Conservation (phyloP, 1,140 invertebrate species). For the Penaeus japonicus region DNA sequence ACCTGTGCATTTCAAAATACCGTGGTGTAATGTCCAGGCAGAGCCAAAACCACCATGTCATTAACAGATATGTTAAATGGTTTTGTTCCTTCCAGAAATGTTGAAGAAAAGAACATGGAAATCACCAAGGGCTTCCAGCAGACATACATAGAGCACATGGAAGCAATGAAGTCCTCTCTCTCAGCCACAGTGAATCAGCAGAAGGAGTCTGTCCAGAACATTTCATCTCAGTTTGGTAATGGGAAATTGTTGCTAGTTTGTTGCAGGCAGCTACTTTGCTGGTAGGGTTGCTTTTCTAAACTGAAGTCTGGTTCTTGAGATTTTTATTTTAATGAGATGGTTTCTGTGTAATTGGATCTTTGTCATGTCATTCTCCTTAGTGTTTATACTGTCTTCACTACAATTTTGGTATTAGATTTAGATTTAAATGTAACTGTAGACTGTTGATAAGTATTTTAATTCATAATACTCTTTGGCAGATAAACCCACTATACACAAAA, state of each 20-base stretch:
- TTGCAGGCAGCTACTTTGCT: not conserved
- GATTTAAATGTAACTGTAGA: too few species aligned
- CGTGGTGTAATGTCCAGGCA: not conserved
- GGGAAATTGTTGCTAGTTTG: not conserved
- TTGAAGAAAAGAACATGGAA: slow-evolving; percentile 15
- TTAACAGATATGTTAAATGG: too few species aligned
- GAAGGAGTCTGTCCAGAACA: not conserved
- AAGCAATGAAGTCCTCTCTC: not conserved
- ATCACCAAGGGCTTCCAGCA: not conserved
- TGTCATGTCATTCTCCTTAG: too few species aligned
- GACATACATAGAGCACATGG: not conserved
- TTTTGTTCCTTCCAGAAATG: not conserved
- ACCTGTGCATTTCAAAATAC: too few species aligned
- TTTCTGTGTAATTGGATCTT: too few species aligned
- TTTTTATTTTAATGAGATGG: too few species aligned
- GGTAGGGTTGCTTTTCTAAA: not conserved
- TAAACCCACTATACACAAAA: too few species aligned
- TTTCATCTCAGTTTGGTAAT: slow-evolving; percentile 23
- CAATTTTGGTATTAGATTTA: too few species aligned
- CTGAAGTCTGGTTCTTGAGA: too few species aligned
- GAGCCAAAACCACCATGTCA: not conserved
- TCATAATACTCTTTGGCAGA: too few species aligned
- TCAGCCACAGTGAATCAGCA: not conserved
- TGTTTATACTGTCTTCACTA: too few species aligned
- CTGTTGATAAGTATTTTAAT: too few species aligned